Percentiles rank a stretch among this genome's conserved stretches.
These are phyloP conservation scores for Toxonevra muliebris DNA, from an alignment of 2,888 invertebrate genomes.

Conservation along the genomic window DNA sequence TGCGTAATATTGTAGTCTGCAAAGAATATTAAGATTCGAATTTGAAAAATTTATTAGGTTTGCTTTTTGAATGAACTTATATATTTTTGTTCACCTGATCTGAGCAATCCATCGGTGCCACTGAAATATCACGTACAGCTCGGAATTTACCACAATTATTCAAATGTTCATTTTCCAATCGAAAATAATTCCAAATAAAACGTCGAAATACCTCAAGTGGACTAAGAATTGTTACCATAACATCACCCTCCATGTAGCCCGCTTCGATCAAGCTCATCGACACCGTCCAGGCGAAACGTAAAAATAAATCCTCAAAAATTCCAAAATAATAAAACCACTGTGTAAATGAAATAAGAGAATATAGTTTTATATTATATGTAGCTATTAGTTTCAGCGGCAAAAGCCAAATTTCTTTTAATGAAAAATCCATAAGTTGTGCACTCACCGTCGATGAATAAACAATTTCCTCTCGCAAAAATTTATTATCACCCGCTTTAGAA, in stretches of 20 bases:
- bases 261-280: conserved; percentile 76
- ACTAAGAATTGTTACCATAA: conserved; percentile 73
- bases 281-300: conserved; percentile 82
- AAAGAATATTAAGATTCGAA: conserved; percentile 11
- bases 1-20: conserved; percentile 65
- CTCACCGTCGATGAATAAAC: conserved; percentile 80
- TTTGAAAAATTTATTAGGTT: conserved; percentile 16
- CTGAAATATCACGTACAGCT: conserved; percentile 85
- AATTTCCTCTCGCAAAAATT: conserved; percentile 79
- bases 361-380: neutral
- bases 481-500: conserved; percentile 78
- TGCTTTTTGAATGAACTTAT: conserved; percentile 3
- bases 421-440: conserved; percentile 3
- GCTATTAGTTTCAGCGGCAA: neutral
- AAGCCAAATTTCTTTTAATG: neutral
- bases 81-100: conserved; percentile 68
- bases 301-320: conserved; percentile 80
- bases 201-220: conserved; percentile 77
- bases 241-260: conserved; percentile 71
- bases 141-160: conserved; percentile 91
- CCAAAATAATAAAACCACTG: conserved; percentile 85
- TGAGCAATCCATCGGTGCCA: conserved; percentile 79
- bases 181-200: conserved; percentile 91
- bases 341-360: conserved; percentile 24
- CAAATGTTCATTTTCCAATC: conserved; percentile 87